These are phyloP conservation scores for Steinernema hermaphroditum DNA, from an alignment of 2,888 invertebrate species.

Conservation along the genomic window DNA sequence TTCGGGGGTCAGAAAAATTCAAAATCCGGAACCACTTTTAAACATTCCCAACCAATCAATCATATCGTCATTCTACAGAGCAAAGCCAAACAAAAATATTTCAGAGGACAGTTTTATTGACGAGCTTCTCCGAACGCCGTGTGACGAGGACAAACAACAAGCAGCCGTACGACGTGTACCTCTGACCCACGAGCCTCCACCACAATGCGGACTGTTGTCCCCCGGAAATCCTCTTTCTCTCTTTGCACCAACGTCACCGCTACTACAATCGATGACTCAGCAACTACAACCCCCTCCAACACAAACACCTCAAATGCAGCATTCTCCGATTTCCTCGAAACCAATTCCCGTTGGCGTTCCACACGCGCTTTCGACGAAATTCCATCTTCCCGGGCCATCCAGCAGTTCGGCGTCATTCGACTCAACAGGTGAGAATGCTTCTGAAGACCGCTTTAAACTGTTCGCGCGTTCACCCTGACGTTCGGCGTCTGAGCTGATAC, in stretches of 20 bases:
- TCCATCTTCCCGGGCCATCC: constrained; percentile 25
- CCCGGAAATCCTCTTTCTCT: constrained; percentile 7
- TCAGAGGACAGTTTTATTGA: constrained; percentile 59
- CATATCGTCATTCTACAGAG: constrained; percentile 3
- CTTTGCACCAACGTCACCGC: constrained; percentile 7
- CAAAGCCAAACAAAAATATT: constrained; percentile 34
- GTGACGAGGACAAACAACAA: constrained; percentile 44
- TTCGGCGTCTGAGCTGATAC: not conserved
- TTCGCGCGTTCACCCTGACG: not conserved
- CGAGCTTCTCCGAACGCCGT: constrained; percentile 51
- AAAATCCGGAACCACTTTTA: constrained; percentile 24
- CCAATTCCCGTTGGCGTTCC: constrained; percentile 1
- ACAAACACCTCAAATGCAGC: constrained; percentile 14
- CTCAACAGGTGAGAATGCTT: not conserved
- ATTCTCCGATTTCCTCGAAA: constrained; percentile 9
- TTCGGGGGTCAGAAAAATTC: constrained; percentile 6
- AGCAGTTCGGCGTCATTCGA: constrained; percentile 16
- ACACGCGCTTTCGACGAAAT: not conserved
- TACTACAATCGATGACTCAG: constrained; percentile 12
- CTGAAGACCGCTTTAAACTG: not conserved
- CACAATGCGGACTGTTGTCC: constrained; percentile 29
- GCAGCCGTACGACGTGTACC: not conserved
- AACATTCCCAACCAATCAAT: constrained; percentile 8
- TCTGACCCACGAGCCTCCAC: constrained; percentile 27
- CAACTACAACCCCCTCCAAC: constrained; percentile 4